phyloP scores from a whole-genome alignment of 2,797 vertebrate genomes.

The Sebastes alutus region DNA sequence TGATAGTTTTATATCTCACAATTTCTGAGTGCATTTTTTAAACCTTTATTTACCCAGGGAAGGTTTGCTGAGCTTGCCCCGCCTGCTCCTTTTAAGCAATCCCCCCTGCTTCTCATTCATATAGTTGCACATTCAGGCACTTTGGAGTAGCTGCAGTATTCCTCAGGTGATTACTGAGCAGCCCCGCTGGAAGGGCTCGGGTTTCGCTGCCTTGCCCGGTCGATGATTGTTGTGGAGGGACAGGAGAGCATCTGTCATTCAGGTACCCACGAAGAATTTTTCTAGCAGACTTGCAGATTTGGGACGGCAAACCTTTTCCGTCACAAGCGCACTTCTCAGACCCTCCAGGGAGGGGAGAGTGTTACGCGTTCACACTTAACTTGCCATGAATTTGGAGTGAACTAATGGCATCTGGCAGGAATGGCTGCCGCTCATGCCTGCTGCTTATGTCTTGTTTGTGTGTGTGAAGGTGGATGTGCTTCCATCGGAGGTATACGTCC shows the following conservation, averaged over 20 bases:
- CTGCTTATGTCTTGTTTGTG: slow-evolving; percentile 40
- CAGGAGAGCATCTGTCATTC: slow-evolving; percentile 24
- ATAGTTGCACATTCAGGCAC: neutral
- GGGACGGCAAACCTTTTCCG: slow-evolving; percentile 17
- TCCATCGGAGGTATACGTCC: slow-evolving; percentile 48
- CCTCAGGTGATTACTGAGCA: slow-evolving; percentile 17
- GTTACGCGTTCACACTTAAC: slow-evolving; percentile 34
- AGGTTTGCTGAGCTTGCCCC: neutral
- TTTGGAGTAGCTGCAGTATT: slow-evolving; percentile 10
- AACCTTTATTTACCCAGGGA: slow-evolving; percentile 23
- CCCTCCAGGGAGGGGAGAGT: slow-evolving; percentile 16
- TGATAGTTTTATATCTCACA: slow-evolving; percentile 6
- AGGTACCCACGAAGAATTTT: neutral
- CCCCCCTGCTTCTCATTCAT: neutral
- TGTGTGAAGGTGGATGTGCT: slow-evolving; percentile 16
- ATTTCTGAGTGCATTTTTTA: slow-evolving; percentile 8
- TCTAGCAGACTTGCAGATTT: slow-evolving; percentile 5
- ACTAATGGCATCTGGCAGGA: slow-evolving; percentile 66
- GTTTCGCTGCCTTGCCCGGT: neutral
- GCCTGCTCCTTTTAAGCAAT: slow-evolving; percentile 3
- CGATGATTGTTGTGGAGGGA: neutral
- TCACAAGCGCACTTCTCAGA: slow-evolving; percentile 3
- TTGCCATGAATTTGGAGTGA: slow-evolving; percentile 49
- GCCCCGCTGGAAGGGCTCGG: neutral
- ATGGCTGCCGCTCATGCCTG: slow-evolving; percentile 41